Conservation (phyloP, 2,113 vertebrate genomes). For the Sinocyclocheilus anophthalmus region DNA sequence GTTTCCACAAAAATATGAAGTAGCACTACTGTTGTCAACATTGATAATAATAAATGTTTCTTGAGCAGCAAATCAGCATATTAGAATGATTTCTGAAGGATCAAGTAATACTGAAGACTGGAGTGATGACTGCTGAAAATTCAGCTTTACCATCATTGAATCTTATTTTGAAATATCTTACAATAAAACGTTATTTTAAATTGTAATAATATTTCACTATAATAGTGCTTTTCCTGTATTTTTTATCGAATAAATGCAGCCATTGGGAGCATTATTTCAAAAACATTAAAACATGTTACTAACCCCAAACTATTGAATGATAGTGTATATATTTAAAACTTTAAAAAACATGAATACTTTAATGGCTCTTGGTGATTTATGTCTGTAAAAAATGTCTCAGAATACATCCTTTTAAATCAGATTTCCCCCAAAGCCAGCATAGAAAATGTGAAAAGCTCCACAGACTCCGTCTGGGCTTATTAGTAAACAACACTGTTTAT, state of each 20-base stretch:
- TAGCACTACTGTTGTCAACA: not conserved
- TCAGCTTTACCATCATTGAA: not conserved
- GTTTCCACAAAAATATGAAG: not conserved
- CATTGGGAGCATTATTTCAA: not conserved
- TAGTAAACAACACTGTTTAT: slow-evolving; percentile 3
- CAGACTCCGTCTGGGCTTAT: not conserved
- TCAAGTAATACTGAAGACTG: not conserved
- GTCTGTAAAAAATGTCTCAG: not conserved
- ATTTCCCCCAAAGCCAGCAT: not conserved
- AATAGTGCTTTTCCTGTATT: not conserved
- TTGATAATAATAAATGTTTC: no score
- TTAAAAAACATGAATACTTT: not conserved
- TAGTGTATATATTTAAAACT: no score
- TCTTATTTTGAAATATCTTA: not conserved
- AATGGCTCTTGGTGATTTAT: no score
- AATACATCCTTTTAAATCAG: not conserved
- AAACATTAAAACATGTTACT: not conserved
- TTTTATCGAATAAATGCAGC: no score
- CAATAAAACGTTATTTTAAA: not conserved
- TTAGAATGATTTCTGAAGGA: not conserved
- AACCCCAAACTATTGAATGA: not conserved
- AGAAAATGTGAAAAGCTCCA: not conserved
- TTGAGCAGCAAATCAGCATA: not conserved
- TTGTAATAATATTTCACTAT: not conserved
- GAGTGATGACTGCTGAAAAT: not conserved